Evolutionary conservation across 2,888 invertebrate genomes (phyloP), one percentile per base, ranked within the genome.

Genomic region (Agrochola litura): DNA sequence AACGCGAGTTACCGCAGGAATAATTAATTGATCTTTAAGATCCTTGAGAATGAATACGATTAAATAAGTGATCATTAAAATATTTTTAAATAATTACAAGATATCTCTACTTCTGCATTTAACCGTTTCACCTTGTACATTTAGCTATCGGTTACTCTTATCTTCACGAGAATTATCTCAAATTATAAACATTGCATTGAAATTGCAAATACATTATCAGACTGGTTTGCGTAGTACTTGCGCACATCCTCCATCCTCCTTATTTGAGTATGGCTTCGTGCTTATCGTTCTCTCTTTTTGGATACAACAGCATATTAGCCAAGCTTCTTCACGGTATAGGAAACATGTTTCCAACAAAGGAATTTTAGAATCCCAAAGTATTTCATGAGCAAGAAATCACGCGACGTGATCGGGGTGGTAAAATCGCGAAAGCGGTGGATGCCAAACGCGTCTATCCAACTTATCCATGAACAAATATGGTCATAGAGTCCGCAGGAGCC

Each of bases 381-480:
- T 92, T 90, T 90, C 91, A 89, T 83, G 82, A 79, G 87, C 90
- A 92, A 93, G 93, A 94, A 93, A 91, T 90, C 89, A 72, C 83
- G 76, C 86, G 90, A 94, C 94, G 94, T 94, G 94, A 92, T 89
- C 91, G 83, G 93, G 86, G 89, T 93, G 86, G 90, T 85, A 91
- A 92, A 92, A 89, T 89, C 75, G 85, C 87, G 88, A 89, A 89
- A 91, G 90, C 89, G 85, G 89, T 87, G 88, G 87, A 91, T 90
- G 85, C 92, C 91, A 85, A 89, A 91, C 89, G 90, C 90, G 93
- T 92, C 91, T 91, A 84, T 89, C 90, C 90, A 88, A 87, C 84
- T 91, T 91, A 89, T 89, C 89, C 83, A 73, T 71, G 74, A 82
- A 86, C 94, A 81, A 89, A 93, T 93, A 94, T 93, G 94, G 94